Percentiles rank a stretch among this genome's conserved stretches.
phyloP scores from a whole-genome alignment of 2,113 vertebrate species.

The Thamnophis sirtalis region DNA sequence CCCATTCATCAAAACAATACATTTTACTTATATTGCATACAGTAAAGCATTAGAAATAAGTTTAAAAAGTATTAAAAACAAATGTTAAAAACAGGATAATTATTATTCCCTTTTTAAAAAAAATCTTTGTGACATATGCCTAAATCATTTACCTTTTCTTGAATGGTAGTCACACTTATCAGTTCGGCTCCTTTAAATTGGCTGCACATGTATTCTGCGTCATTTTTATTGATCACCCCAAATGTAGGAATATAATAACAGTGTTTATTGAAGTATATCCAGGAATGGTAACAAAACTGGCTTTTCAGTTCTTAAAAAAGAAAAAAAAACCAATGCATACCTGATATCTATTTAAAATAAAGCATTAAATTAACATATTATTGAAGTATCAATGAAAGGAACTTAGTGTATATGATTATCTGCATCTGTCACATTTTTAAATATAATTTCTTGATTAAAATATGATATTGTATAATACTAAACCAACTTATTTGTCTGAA shows the following conservation, averaged over 20 bases:
- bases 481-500: neutral
- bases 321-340: neutral
- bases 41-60: neutral
- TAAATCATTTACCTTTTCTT: conserved; percentile 11
- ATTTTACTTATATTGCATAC: neutral
- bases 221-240: conserved; percentile 18
- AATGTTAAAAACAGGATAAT: neutral
- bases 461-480: neutral
- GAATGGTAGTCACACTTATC: neutral
- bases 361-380: neutral
- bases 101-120: neutral
- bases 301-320: conserved; percentile 18
- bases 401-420: neutral
- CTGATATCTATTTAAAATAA: neutral
- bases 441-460: neutral
- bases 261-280: conserved; percentile 13
- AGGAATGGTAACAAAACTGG: conserved; percentile 3
- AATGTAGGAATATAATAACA: conserved; percentile 21
- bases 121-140: neutral
- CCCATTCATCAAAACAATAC: neutral
- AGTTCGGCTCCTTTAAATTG: neutral
- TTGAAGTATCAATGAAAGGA: neutral
- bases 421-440: neutral
- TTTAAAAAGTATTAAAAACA: neutral
- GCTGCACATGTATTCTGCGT: conserved; percentile 19